These are phyloP conservation scores for Parasteatoda lunata DNA, from an alignment of 2,888 invertebrate genomes.

Conservation along the genomic window DNA sequence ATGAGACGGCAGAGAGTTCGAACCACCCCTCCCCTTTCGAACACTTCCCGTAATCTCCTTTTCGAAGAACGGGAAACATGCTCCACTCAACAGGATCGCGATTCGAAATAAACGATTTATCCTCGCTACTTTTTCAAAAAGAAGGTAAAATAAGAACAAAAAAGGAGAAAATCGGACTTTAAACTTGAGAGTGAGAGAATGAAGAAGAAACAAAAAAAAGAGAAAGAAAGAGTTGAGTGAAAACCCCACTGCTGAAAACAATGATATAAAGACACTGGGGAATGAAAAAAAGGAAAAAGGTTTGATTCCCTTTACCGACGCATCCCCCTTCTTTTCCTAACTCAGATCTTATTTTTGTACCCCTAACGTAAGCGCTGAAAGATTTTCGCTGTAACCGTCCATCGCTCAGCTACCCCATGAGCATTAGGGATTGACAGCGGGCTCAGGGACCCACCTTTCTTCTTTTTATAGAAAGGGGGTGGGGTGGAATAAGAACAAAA, in stretches of 20 bases:
- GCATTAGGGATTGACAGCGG: conserved; percentile 53
- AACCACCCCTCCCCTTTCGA: neutral
- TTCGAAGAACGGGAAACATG: conserved; percentile 19
- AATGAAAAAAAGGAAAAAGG: conserved; percentile 29
- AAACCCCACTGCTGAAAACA: conserved; percentile 21
- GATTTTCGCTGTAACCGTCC: conserved; percentile 61
- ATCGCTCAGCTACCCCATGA: conserved; percentile 45
- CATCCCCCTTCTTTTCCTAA: neutral
- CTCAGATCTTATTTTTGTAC: conserved; percentile 34
- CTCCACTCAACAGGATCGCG: conserved; percentile 37
- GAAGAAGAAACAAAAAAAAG: conserved; percentile 19
- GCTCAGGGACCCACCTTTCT: conserved; percentile 20
- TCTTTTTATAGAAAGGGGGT: conserved; percentile 18
- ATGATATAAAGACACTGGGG: conserved; percentile 48
- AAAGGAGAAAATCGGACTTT: conserved; percentile 24
- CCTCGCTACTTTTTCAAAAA: conserved; percentile 7
- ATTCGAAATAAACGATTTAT: conserved; percentile 32
- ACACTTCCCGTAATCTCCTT: conserved; percentile 5
- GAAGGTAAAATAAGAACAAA: conserved; percentile 2
- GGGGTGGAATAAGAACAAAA: neutral
- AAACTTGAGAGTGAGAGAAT: conserved; percentile 11
- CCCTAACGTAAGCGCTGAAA: conserved; percentile 41
- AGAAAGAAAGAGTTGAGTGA: conserved; percentile 9
- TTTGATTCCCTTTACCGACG: conserved; percentile 30
- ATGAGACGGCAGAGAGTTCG: neutral